These are phyloP conservation scores for Eueremaeus valkanovi DNA, from an alignment of 2,888 invertebrate genomes.

Conservation along the genomic window DNA sequence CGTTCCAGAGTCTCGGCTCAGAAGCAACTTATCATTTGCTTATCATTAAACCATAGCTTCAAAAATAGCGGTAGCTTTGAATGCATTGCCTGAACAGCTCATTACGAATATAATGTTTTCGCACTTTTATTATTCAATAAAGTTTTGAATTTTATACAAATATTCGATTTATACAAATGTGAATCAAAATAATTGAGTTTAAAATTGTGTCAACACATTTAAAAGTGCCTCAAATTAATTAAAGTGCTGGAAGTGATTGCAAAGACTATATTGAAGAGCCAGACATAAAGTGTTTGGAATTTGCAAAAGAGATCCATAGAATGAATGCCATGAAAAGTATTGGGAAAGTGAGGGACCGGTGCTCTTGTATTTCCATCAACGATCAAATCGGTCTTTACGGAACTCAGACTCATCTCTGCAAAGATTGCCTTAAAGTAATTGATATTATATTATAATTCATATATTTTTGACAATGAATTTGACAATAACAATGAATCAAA, in stretches of 20 bases:
- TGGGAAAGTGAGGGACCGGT: neutral
- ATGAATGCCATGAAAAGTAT: neutral
- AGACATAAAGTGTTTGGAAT: neutral
- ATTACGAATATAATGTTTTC: neutral
- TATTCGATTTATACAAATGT: neutral
- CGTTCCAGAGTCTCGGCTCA: neutral
- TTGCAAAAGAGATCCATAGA: neutral
- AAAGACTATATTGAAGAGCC: neutral
- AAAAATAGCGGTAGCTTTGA: slow-evolving; percentile 10
- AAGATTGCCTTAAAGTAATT: neutral
- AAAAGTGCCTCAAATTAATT: neutral
- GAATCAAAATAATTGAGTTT: neutral
- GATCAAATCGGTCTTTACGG: neutral
- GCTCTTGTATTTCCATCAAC: neutral
- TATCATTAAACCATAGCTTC: neutral
- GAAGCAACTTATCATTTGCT: neutral
- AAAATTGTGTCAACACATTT: neutral
- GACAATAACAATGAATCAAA: neutral
- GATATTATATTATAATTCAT: neutral
- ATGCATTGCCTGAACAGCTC: neutral
- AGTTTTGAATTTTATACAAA: no score
- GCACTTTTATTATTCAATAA: no score
- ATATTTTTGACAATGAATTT: neutral
- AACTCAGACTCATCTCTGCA: neutral
- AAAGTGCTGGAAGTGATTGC: no score